These are phyloP conservation scores for Sardina pilchardus DNA, from an alignment of 2,113 vertebrate species.

Conservation along the genomic window DNA sequence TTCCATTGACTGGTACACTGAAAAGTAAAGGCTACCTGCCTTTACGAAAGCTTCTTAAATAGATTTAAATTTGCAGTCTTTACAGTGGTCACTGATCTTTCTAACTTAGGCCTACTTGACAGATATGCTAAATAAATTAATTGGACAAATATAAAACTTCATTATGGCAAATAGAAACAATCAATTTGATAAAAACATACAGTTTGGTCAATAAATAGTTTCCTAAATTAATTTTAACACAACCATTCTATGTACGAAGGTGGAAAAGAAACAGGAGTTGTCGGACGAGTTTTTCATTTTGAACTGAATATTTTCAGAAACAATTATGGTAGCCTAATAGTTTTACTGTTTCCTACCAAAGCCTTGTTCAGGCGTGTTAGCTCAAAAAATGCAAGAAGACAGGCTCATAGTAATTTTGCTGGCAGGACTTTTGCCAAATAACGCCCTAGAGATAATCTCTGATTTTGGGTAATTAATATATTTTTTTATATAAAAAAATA, in stretches of 20 bases:
- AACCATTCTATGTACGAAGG: not conserved
- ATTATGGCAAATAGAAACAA: not conserved
- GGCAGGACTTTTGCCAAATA: not conserved
- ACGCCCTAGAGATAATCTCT: not conserved
- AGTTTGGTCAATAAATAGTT: not conserved
- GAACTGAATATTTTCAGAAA: not conserved
- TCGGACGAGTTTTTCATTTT: not conserved
- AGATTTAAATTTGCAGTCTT: not conserved
- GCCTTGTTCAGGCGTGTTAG: not conserved
- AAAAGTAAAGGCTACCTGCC: not conserved
- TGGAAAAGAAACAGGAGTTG: not conserved
- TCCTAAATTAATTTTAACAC: not conserved
- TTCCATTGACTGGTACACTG: not conserved
- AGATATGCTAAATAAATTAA: too few species aligned
- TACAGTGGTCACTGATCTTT: not conserved
- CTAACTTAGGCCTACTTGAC: not conserved
- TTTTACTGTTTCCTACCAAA: not conserved
- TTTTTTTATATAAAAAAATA: not conserved
- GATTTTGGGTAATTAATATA: not conserved
- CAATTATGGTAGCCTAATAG: not conserved
- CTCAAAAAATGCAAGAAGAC: not conserved
- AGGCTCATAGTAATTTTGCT: not conserved
- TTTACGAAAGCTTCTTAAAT: not conserved
- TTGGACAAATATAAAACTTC: too few species aligned
- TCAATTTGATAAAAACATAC: not conserved